Evolutionary conservation across 2,888 invertebrate genomes (phyloP).

Genomic region (Eudasyphora cyanicolor): DNA sequence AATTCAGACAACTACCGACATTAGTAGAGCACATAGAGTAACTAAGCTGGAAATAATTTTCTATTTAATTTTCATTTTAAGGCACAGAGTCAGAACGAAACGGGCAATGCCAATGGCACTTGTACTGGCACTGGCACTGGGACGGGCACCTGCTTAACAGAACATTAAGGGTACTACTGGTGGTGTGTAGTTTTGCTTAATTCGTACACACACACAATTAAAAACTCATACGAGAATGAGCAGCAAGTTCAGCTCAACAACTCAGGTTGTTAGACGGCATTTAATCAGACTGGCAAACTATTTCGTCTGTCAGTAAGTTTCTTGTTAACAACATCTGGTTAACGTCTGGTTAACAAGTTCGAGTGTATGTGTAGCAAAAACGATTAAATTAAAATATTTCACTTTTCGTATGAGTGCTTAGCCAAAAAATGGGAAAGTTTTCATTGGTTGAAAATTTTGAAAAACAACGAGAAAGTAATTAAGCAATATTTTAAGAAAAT

Average conservation of each 20-base stretch:
- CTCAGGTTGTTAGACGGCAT: not conserved
- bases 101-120: not conserved
- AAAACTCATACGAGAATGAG: not conserved
- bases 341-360: no score
- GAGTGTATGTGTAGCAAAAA: constrained; percentile 12
- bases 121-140: no score
- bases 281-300: not conserved
- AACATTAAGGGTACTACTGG: not conserved
- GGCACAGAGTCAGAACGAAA: constrained; percentile 17
- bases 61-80: not conserved
- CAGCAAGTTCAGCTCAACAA: not conserved
- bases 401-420: not conserved
- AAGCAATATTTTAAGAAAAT: no score
- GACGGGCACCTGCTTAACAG: constrained; percentile 35
- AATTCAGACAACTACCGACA: constrained; percentile 26
- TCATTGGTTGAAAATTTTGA: not conserved
- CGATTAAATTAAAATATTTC: constrained; percentile 31
- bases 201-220: not conserved
- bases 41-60: not conserved
- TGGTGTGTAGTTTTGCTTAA: constrained; percentile 25
- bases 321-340: not conserved
- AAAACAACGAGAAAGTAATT: not conserved
- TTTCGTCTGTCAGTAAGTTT: not conserved
- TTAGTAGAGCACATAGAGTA: constrained; percentile 57
- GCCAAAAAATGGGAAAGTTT: not conserved